Evolutionary conservation across 2,888 invertebrate species (phyloP), one percentile per base, ranked within the genome.

Genomic region (Cheilosia pagana): DNA sequence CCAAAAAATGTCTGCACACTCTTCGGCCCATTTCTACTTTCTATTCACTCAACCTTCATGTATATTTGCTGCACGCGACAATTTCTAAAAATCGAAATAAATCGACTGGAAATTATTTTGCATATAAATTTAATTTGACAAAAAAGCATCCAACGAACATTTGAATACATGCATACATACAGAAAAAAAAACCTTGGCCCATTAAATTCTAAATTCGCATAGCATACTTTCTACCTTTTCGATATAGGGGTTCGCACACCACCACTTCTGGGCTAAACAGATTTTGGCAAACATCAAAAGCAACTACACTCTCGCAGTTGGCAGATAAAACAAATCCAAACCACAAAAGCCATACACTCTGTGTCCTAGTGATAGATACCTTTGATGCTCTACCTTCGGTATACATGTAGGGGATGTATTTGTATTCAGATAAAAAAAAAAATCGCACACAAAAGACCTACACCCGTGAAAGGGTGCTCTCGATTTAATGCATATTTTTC

Each of bases 31-130:
- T 14, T 53, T 50, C 55, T 41, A 39, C 39, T 2, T 31, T 45
- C 3, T n/a, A 48, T 52, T 59, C 79, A 10, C 35, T 45, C 62
- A 63, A 14, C 71, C 60, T 8, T 4, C 28, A 5, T 0, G 3
- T n/a, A n/a, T 7, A 16, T 62, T 55, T 71, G 71, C 14, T 39
- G 21, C 25, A 43, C 25, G 25, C 55, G 59, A 53, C 14, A 62
- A 45, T 16, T 25, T n/a, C n/a, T n/a, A 16, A 41, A 62, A 62
- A n/a, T 50, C 25, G 43, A 81, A 79, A 31, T 71, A 76, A 85
- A 85, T 85, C 85, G 85, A 85, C 81, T 75, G 85, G 85, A 85
- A 81, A 81, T 76, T 75, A 85, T 81, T 81, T 85, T 62, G 65
- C 81, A 65, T 76, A 85, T 85, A 85, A 85, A 76, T 81, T 81